Base-by-base conservation (phyloP, 2,888 invertebrate species). In the Neelides folsomi region DNA sequence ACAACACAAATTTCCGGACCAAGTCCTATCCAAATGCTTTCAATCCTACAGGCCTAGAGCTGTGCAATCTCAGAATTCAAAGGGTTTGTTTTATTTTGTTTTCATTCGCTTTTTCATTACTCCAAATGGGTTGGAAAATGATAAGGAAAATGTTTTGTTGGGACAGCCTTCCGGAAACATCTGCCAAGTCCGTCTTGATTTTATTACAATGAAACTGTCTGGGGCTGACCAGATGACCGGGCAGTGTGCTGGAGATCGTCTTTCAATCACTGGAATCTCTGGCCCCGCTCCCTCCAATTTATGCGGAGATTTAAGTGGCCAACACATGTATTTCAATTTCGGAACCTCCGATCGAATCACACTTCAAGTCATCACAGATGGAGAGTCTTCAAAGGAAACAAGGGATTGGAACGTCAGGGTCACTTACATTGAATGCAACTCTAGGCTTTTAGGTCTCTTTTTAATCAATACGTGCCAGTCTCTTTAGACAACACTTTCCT, bases 311-410 rank as follows among this genome's bases (percentile, higher is more conserved):
- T 53, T 63, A 15, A 46, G 54, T 10, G 61, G 59, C 9, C 63
- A 63, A 52, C 61, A 61, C 46, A 61, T 62, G 59, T 62, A 60
- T 44, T 42, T 62, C 49, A 59, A 62, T 37, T 62, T 54, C 35
- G 62, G 62, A 27, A 56, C 54, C 42, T 59, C 58, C 45, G 62
- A 62, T 42, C 36, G 62, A 38, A 59, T 62, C 35, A 60, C 62
- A 1, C 27, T 62, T 2, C 49, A 51, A 8, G 51, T 60, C 39
- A 59, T 62, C 9, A 60, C 63, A 1, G 63, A 61, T 20, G 63
- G 63, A 9, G 58, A 51, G 13, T 56, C 51, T 6, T 38, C 12
- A 12, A 4, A 39, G 1, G 4, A 35, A 16, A 5, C 54, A 1
- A 40, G 61, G 36, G 47, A 53, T 20, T 63, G 59, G 59, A 63